phyloP scores from a whole-genome alignment of 2,888 invertebrate species.

The Sepioteuthis lessoniana region DNA sequence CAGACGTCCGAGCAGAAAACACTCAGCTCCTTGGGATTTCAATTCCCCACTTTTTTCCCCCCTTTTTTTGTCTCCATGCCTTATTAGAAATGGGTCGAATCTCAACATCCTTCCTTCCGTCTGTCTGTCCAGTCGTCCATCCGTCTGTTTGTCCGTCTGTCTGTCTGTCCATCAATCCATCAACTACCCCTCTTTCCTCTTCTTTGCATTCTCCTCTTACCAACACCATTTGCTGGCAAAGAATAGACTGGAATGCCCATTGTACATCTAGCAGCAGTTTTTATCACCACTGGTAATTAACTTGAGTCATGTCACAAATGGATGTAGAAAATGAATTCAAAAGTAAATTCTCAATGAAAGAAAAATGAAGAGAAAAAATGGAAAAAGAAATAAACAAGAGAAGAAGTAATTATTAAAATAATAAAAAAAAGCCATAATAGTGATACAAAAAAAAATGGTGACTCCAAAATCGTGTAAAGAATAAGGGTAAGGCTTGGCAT shows the following conservation, averaged over 20 bases:
- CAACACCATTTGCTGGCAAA: slow-evolving; percentile 13
- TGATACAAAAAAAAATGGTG: neutral
- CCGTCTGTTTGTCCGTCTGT: neutral
- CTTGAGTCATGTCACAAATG: slow-evolving; percentile 21
- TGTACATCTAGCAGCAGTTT: slow-evolving; percentile 23
- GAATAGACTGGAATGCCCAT: slow-evolving; percentile 3
- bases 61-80: neutral
- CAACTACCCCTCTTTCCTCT: neutral
- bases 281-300: slow-evolving; percentile 33
- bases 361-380: neutral
- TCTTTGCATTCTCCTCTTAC: neutral
- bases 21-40: neutral
- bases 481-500: neutral
- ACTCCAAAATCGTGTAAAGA: slow-evolving; percentile 18
- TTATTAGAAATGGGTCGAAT: slow-evolving; percentile 4
- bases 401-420: neutral
- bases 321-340: slow-evolving; percentile 23
- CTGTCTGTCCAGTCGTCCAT: slow-evolving; percentile 13
- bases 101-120: slow-evolving; percentile 34
- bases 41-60: neutral
- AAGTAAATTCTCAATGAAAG: neutral
- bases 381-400: neutral
- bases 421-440: neutral
- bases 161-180: slow-evolving; percentile 34
- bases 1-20: neutral